Evolutionary conservation across 1,140 invertebrate species (phyloP), one percentile per base, ranked within the genome.

Genomic region (Limonius californicus): DNA sequence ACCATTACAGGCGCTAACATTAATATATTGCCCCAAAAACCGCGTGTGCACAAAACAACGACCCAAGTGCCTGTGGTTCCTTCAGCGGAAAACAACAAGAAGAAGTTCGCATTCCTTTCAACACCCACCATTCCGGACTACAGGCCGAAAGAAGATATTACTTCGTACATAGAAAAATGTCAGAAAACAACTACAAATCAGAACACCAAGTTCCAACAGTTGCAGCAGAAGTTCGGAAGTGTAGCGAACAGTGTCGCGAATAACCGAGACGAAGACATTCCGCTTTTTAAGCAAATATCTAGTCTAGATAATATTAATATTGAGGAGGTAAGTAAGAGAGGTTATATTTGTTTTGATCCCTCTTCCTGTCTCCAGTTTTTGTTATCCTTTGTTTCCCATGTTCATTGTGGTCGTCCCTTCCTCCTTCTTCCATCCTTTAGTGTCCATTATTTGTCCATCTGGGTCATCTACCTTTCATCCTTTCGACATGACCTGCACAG

Each of bases 41-140:
- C 88, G 4, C 82, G 87, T 42, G 76, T 83, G 8, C 83, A 82
- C 67, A 85, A 84, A 72, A 77, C 80, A 69, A 83, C 62, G 69
- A 74, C 60, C 66, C 16, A 3, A 4, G n/a, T 39, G 62, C 72
- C 65, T 77, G 64, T 57, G 58, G 70, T 66, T 8, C 59, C 66
- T 20, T 62, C 68, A 0, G 23, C 70, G 4, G 80, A 87, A 8
- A 92, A 92, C 77, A 91, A 89, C 69, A 86, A 89, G 66, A 88
- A 87, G 78, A 94, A 93, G 78, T 91, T 92, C 76, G 88, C 89
- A 1, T 93, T 93, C 76, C 80, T 94, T 1, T 87, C 89, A 16
- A 85, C 87, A 2, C 88, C 90, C 80, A 92, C 90, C 11, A 85
- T 89, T 56, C 89, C 90, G 30, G 90, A 94, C 79, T 94, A 94